phyloP scores from a whole-genome alignment of 2,888 invertebrate genomes.

The Chorisops tibialis region DNA sequence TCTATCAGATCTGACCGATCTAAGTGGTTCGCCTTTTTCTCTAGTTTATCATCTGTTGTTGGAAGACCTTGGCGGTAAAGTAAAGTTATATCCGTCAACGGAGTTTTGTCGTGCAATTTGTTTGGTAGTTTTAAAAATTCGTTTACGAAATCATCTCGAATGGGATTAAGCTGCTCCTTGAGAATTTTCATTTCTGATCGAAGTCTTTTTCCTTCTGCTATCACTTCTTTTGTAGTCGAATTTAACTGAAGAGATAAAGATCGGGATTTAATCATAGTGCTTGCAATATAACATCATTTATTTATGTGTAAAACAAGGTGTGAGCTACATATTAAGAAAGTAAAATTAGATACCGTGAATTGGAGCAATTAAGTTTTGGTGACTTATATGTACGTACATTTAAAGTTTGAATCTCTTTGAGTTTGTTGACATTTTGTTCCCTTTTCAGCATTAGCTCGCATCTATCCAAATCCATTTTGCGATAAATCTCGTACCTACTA shows the following conservation, averaged over 20 bases:
- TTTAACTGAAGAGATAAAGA: not conserved
- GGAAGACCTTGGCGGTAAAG: constrained; percentile 40
- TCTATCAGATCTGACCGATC: constrained; percentile 44
- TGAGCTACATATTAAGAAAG: not conserved
- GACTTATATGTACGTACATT: constrained; percentile 34
- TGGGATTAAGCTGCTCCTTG: constrained; percentile 63
- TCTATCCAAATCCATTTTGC: constrained; percentile 56
- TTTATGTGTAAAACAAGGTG: no score
- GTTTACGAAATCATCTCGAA: constrained; percentile 67
- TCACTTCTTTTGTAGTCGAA: constrained; percentile 53
- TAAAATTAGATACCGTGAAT: no score
- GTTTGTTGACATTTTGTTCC: constrained; percentile 53
- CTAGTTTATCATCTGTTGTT: constrained; percentile 41
- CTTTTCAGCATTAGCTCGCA: constrained; percentile 56
- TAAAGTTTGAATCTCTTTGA: constrained; percentile 53
- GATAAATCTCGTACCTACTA: constrained; percentile 62
- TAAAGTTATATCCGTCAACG: constrained; percentile 45
- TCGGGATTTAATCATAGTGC: no score
- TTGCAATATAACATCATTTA: no score
- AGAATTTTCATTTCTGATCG: constrained; percentile 64
- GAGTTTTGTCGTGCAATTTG: constrained; percentile 62
- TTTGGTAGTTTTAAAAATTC: constrained; percentile 69
- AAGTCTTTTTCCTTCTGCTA: constrained; percentile 56
- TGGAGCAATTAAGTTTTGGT: no score
- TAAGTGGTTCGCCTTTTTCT: constrained; percentile 45